These are phyloP conservation scores for Argyrosomus regius DNA, from an alignment of 2,797 vertebrate genomes.

Conservation along the genomic window DNA sequence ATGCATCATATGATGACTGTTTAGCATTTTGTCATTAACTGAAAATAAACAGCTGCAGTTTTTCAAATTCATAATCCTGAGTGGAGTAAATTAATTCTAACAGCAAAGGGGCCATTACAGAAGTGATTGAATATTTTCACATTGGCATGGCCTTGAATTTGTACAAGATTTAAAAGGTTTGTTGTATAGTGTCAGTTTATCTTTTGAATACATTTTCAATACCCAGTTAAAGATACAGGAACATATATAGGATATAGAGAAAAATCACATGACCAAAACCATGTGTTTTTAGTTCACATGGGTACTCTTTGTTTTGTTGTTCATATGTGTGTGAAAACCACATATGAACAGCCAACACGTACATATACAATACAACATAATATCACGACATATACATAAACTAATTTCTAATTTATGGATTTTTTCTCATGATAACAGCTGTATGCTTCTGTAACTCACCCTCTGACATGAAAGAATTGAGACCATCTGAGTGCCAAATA, in stretches of 20 bases:
- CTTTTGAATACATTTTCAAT: background rate
- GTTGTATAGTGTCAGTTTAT: background rate
- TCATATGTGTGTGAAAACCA: too few relatives aligned
- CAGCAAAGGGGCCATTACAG: conserved; percentile 33
- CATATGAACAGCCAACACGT: too few relatives aligned
- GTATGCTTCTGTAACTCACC: background rate
- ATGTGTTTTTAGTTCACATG: too few relatives aligned
- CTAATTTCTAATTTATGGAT: background rate
- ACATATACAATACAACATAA: too few relatives aligned
- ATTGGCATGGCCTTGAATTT: conserved; percentile 18
- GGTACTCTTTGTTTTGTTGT: too few relatives aligned
- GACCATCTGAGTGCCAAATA: conserved; percentile 4
- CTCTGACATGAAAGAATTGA: background rate
- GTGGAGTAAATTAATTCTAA: conserved; percentile 51
- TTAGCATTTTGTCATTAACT: conserved; percentile 60
- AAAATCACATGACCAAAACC: too few relatives aligned
- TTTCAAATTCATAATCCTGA: conserved; percentile 53
- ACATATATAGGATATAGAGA: too few relatives aligned
- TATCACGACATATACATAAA: background rate
- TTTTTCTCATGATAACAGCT: background rate
- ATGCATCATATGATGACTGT: conserved; percentile 42
- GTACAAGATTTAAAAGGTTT: conserved; percentile 21
- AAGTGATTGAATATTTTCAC: conserved; percentile 38
- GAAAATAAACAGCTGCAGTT: conserved; percentile 62
- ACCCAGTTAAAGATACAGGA: background rate